Evolutionary conservation across 2,888 invertebrate species (phyloP), one percentile per base, ranked within the genome.

Genomic region (Choristoneura rosaceana): DNA sequence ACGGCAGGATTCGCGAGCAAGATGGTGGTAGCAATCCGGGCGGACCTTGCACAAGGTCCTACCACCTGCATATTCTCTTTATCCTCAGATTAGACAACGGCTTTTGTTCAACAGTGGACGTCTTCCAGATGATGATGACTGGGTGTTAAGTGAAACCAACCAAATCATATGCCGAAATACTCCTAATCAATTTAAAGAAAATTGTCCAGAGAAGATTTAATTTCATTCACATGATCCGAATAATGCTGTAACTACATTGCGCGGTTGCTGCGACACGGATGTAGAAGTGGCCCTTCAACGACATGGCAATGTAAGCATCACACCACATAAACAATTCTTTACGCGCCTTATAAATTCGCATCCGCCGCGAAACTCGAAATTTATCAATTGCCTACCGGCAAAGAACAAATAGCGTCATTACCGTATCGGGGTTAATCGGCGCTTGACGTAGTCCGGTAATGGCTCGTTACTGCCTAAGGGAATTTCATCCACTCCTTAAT

Each of bases 351-450:
- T 3, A 12, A 43, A 43, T 43, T 52, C 33, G n/a, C 14, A 59
- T 38, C 34, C 14, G 33, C 10, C 15, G 34, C 8, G 34, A 34
- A 64, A 62, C 33, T 62, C 7, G 10, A 61, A 43, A 60, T 34
- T 41, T 62, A 45, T 64, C 50, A 64, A 64, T 10, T 50, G 33
- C n/a, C 47, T 43, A 9, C 25, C 7, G 2, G 15, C 41, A 8
- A 5, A 7, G 50, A 34, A 64, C 64, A 64, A 64, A 50, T 50
- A 64, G 64, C 64, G 47, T 50, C 64, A 64, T 64, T 64, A 64
- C 47, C 34, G 34, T 15, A 64, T 34, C 15, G 47, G 34, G 64
- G 64, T 34, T 64, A 64, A 64, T 50, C 59, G 59, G 2, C 59
- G 38, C 55, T 55, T 55, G 62, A 62, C 59, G 62, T 45, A 62